Percentiles rank a stretch among this genome's conserved stretches.
phyloP scores from a whole-genome alignment of 92 coral and sea anemone genomes.

The Palythoa heliodiscus region DNA sequence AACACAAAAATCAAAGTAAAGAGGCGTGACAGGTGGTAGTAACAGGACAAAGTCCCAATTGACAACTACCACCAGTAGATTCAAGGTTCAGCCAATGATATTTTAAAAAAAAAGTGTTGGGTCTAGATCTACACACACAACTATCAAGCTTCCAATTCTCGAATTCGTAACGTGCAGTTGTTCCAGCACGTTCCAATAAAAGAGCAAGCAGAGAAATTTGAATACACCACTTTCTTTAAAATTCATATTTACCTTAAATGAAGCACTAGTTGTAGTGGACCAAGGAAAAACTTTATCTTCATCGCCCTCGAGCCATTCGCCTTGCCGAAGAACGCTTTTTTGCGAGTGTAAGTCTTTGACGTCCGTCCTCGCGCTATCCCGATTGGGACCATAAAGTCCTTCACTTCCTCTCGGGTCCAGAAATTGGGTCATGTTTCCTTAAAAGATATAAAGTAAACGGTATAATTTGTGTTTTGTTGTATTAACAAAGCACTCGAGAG shows the following conservation, averaged over 20 bases:
- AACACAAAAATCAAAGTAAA: no score
- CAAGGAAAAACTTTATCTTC: constrained; percentile 48
- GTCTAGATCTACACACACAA: no score
- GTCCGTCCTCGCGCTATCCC: constrained; percentile 69
- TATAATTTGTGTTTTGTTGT: constrained; percentile 24
- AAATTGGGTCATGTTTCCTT: constrained; percentile 23
- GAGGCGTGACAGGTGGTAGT: no score
- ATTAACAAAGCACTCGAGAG: constrained; percentile 16
- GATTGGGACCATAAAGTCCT: constrained; percentile 79
- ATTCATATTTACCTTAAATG: constrained; percentile 62
- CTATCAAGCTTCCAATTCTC: no score
- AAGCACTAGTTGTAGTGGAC: constrained; percentile 67
- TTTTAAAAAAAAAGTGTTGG: no score
- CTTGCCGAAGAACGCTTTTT: constrained; percentile 72
- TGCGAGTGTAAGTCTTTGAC: constrained; percentile 72
- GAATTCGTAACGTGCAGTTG: not conserved
- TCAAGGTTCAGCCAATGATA: no score
- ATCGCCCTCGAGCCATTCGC: constrained; percentile 61
- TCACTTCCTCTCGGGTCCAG: constrained; percentile 35
- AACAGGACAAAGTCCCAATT: no score
- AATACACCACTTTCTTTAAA: not conserved
- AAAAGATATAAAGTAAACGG: constrained; percentile 19
- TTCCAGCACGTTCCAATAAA: not conserved
- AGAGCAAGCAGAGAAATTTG: not conserved
- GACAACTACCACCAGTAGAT: no score